Conservation (phyloP, 1,140 invertebrate genomes). For the Bombus pascuorum region DNA sequence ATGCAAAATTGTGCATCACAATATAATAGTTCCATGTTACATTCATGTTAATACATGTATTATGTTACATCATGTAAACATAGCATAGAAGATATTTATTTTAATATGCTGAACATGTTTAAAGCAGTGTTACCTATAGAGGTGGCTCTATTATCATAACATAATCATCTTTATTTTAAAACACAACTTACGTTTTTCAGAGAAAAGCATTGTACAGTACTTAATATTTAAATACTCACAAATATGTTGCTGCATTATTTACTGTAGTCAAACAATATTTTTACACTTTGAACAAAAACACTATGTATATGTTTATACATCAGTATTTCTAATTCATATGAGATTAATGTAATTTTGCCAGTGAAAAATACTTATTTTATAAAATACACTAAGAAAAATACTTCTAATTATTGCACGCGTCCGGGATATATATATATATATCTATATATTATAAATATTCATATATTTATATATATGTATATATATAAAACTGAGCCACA, state of each 20-base stretch:
- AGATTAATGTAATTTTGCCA: constrained; percentile 27
- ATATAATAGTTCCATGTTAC: constrained; percentile 73
- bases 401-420: constrained; percentile 42
- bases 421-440: constrained; percentile 45
- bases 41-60: constrained; percentile 75
- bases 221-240: constrained; percentile 57
- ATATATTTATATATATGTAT: constrained; percentile 51
- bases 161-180: constrained; percentile 53
- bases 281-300: constrained; percentile 35
- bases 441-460: constrained; percentile 48
- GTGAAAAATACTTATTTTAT: constrained; percentile 36
- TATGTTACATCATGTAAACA: constrained; percentile 73
- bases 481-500: constrained; percentile 52
- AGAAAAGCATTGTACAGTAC: constrained; percentile 63
- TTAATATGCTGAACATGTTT: constrained; percentile 75
- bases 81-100: constrained; percentile 80
- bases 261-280: constrained; percentile 43
- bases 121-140: constrained; percentile 74
- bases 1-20: constrained; percentile 49
- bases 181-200: constrained; percentile 40
- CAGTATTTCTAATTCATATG: constrained; percentile 16
- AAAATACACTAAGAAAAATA: constrained; percentile 29
- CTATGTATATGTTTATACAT: constrained; percentile 47
- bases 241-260: constrained; percentile 46
- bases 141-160: constrained; percentile 72